phyloP scores from a whole-genome alignment of 2,888 invertebrate species.

The Calliopum simillimum region DNA sequence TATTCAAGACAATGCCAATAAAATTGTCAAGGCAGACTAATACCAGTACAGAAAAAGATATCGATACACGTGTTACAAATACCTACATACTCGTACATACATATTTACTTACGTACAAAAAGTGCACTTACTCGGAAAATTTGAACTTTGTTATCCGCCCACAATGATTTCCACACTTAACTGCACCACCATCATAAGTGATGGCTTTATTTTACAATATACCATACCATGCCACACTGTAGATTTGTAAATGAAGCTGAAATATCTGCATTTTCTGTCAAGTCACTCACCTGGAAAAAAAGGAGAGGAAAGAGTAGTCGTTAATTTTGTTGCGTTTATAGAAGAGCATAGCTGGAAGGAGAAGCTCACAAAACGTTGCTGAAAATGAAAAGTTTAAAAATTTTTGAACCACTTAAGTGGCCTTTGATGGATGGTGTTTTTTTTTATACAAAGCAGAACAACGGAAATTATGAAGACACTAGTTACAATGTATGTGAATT shows the following conservation, averaged over 20 bases:
- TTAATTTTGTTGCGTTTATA: conserved; percentile 1
- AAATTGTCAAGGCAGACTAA: too few relatives aligned
- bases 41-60: too few relatives aligned
- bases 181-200: not conserved
- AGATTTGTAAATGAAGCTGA: conserved; percentile 34
- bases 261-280: conserved; percentile 11
- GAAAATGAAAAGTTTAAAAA: not conserved
- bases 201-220: not conserved
- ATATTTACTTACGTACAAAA: too few relatives aligned
- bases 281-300: conserved; percentile 53
- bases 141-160: not conserved
- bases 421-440: not conserved
- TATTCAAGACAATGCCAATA: too few relatives aligned
- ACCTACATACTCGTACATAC: too few relatives aligned
- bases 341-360: not conserved
- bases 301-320: conserved; percentile 22
- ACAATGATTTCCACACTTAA: not conserved
- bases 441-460: too few relatives aligned
- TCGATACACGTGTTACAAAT: too few relatives aligned
- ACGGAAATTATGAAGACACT: too few relatives aligned
- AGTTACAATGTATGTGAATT: not conserved
- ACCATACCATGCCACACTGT: too few relatives aligned
- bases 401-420: not conserved
- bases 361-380: not conserved
- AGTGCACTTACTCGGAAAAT: conserved; percentile 11